Conservation (phyloP, 2,797 vertebrate genomes). For the Squalus acanthias region DNA sequence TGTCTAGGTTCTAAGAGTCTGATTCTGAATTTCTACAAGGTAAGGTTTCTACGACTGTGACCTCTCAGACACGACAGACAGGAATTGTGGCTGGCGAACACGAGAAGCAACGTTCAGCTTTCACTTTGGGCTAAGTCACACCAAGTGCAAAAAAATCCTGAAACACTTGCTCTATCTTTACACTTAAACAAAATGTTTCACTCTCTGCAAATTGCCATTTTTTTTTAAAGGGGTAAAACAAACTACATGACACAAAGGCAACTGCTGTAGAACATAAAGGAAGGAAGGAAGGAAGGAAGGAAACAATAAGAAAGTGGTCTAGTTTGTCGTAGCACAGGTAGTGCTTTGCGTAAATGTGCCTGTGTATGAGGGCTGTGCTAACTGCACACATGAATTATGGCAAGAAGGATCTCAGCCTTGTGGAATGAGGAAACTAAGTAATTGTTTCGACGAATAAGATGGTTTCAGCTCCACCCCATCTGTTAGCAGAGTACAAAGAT, state of each 20-base stretch:
- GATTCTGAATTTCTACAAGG: slow-evolving; percentile 51
- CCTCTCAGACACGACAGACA: slow-evolving; percentile 64
- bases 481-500: slow-evolving; percentile 83
- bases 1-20: slow-evolving; percentile 63
- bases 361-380: slow-evolving; percentile 79
- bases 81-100: slow-evolving; percentile 63
- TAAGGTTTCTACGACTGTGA: slow-evolving; percentile 49
- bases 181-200: slow-evolving; percentile 62
- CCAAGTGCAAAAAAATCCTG: slow-evolving; percentile 70
- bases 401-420: slow-evolving; percentile 79
- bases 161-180: slow-evolving; percentile 69
- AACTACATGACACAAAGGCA: slow-evolving; percentile 60
- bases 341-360: slow-evolving; percentile 79
- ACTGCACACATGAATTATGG: slow-evolving; percentile 79
- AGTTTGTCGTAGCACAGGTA: slow-evolving; percentile 73
- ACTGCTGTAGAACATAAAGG: slow-evolving; percentile 52
- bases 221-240: slow-evolving; percentile 56
- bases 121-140: slow-evolving; percentile 65
- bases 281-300: slow-evolving; percentile 51
- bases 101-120: slow-evolving; percentile 65
- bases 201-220: slow-evolving; percentile 67
- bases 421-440: slow-evolving; percentile 87
- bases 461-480: slow-evolving; percentile 81
- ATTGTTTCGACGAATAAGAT: slow-evolving; percentile 72
- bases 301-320: slow-evolving; percentile 70